Conservation (phyloP, 2,797 vertebrate genomes). For the Sebastes trivittatus region DNA sequence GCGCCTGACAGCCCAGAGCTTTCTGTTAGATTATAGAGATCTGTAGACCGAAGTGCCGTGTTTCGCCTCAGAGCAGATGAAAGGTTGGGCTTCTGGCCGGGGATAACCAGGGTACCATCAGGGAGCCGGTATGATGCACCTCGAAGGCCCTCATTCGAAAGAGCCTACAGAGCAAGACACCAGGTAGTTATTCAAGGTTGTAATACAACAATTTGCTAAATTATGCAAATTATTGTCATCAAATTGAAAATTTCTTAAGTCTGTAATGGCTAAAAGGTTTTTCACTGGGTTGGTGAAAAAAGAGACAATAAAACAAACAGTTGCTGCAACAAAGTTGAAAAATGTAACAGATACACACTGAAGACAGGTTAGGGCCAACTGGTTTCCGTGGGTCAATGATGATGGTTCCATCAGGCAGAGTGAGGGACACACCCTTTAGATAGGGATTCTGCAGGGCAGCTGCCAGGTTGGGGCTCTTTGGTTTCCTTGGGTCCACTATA, state of each 20-base stretch:
- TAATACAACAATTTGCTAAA: background rate
- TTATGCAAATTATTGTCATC: background rate
- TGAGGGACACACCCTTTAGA: constrained; percentile 74
- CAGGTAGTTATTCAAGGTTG: background rate
- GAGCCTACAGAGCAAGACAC: constrained; percentile 59
- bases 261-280: background rate
- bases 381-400: constrained; percentile 79
- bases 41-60: constrained; percentile 58
- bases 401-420: constrained; percentile 80
- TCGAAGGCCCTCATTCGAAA: constrained; percentile 71
- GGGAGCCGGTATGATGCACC: constrained; percentile 76
- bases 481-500: constrained; percentile 79
- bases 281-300: background rate
- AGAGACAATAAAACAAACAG: background rate
- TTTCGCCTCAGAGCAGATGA: constrained; percentile 75
- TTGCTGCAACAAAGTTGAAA: background rate
- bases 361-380: constrained; percentile 66
- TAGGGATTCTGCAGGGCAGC: constrained; percentile 79
- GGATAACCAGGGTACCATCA: constrained; percentile 77
- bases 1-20: constrained; percentile 66
- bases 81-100: constrained; percentile 77
- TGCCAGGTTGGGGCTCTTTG: constrained; percentile 70
- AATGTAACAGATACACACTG: constrained; percentile 48
- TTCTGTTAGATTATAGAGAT: constrained; percentile 70
- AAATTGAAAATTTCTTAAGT: background rate